Percentiles rank a stretch among this genome's conserved stretches.
Evolutionary conservation across 2,888 invertebrate genomes (phyloP).

Genomic region (Cacoxenus indagator): DNA sequence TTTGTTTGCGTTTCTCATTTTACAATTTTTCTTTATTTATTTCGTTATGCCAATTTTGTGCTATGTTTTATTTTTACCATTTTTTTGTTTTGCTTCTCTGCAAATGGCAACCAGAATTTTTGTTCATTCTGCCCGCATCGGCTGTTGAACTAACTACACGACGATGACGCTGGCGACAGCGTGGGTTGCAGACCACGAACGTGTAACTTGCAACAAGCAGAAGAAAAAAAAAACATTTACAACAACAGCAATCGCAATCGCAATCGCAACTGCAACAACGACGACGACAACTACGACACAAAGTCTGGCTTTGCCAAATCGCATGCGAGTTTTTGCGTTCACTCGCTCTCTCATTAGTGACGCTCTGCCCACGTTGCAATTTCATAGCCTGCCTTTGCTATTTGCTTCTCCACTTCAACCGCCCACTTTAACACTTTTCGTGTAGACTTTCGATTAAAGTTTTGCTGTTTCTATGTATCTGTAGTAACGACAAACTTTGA

Average conservation of each 20-base stretch:
- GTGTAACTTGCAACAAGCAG: slow-evolving; percentile 4
- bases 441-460: slow-evolving; percentile 4
- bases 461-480: not conserved
- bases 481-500: not conserved
- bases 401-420: not conserved
- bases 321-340: slow-evolving; percentile 1
- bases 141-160: slow-evolving; percentile 3
- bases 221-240: not conserved
- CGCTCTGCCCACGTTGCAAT: not conserved
- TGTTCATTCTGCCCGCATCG: slow-evolving; percentile 6
- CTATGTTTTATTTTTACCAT: not conserved
- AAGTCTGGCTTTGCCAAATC: slow-evolving; percentile 18
- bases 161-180: slow-evolving; percentile 11
- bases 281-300: slow-evolving; percentile 14
- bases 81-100: not conserved
- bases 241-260: not conserved
- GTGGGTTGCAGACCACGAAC: slow-evolving; percentile 19
- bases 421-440: not conserved
- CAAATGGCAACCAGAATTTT: not conserved
- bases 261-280: not conserved
- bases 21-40: not conserved
- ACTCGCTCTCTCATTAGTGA: slow-evolving; percentile 1
- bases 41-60: slow-evolving; percentile 8
- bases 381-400: not conserved
- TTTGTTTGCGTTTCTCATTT: slow-evolving; percentile 3